Base-by-base conservation (phyloP, 30 jellyfish, hydroid and myxozoan species). In the Cassiopea xamachana region DNA sequence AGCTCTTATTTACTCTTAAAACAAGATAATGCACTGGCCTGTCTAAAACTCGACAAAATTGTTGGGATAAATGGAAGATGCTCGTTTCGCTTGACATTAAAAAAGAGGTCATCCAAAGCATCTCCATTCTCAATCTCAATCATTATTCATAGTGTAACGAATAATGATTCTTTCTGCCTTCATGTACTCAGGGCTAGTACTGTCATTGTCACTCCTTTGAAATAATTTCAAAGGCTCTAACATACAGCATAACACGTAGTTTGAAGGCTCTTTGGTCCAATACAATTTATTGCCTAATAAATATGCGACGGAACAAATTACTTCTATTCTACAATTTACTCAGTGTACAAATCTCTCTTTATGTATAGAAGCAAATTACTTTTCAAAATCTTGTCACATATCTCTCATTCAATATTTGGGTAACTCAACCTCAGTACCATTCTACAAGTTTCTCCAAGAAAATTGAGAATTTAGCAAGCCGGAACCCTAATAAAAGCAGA, bases 21-120 rank as follows among this genome's bases (percentile, higher is more conserved):
- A 27, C 39, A 27, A 27, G 39, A 27, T 27, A 27, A 27, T 27
- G 39, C 39, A 27, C 39, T 27, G 39, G 39, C 39, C 39, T 27
- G 39, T 27, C 39, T 27, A 27, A 27, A 27, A 27, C 39, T 27
- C 39, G 39, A 27, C 39, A 27, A 27, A 27, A 55, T 71, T 71
- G 80, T 71, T 71, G 80, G 80, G 80, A 71, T 71, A 3, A 71
- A 71, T 71, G 80, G 55, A 71, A 71, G 80, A 17, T 16, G 80
- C 39, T 1, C 6, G 4, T 43, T n/a, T 71, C 80, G 27, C 27
- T 71, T 71, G 80, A 43, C 80, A 71, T 71, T 71, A 43, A 71
- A 71, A 71, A 71, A 71, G 80, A 71, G 80, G 80, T 55, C 80
- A 12, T 71, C 51, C 18, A 16, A 6, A 12, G 39, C 80, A 71